Evolutionary conservation across 2,113 vertebrate species (phyloP), one percentile per base, ranked within the genome.

Genomic region (Chascanopsetta lugubris): DNA sequence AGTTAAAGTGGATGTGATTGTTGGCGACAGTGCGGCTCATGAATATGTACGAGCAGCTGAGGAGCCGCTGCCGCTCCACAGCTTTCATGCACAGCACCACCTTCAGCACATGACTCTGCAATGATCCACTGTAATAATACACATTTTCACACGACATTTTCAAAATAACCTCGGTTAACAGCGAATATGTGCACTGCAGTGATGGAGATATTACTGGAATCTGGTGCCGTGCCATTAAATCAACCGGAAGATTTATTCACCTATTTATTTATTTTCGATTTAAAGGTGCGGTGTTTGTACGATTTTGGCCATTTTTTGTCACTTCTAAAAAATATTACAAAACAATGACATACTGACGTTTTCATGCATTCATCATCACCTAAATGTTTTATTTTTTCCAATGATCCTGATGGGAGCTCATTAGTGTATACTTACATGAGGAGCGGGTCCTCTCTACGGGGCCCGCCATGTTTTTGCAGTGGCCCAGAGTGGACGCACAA

Each of bases 221-320:
- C n/a, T n/a, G n/a, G n/a, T n/a, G n/a, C n/a, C 54, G 32, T 79
- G 61, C 58, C 80, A 71, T 83, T 80, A 82, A 61, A 61, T 51
- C 12, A 32, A 67, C 47, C 46, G 55, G 54, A 18, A 61, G 65
- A 66, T 85, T 78, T 77, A n/a, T n/a, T n/a, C n/a, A n/a, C n/a
- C n/a, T n/a, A n/a, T n/a, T n/a, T n/a, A n/a, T n/a, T n/a, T n/a
- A n/a, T n/a, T n/a, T n/a, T n/a, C n/a, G n/a, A n/a, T n/a, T n/a
- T n/a, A n/a, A n/a, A n/a, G n/a, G n/a, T n/a, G n/a, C n/a, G n/a
- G n/a, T n/a, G n/a, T n/a, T n/a, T n/a, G n/a, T n/a, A n/a, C n/a
- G n/a, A n/a, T n/a, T n/a, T n/a, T n/a, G n/a, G n/a, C n/a, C n/a
- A n/a, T n/a, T n/a, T n/a, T n/a, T n/a, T n/a, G n/a, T n/a, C n/a